Evolutionary conservation across 2,797 vertebrate genomes (phyloP).

Genomic region (Sebastiscus tertius): DNA sequence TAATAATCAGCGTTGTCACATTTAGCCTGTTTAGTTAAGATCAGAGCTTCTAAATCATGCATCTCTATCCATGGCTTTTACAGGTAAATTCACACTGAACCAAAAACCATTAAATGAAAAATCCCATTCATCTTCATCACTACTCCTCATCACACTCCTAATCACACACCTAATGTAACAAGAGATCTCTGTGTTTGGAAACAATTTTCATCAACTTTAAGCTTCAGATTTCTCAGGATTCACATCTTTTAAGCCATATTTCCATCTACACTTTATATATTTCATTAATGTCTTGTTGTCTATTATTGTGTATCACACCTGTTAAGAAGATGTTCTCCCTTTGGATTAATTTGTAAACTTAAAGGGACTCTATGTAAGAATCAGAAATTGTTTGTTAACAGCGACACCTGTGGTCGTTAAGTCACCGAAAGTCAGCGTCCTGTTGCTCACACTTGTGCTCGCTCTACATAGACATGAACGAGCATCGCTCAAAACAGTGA

Average conservation of each 20-base stretch:
- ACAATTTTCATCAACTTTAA: not conserved
- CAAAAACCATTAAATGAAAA: not conserved
- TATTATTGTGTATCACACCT: not conserved
- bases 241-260: too few relatives aligned
- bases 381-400: too few relatives aligned
- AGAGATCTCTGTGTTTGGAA: not conserved
- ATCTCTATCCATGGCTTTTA: not conserved
- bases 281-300: not conserved
- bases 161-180: not conserved
- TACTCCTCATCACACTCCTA: not conserved
- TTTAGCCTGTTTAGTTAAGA: not conserved
- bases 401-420: too few relatives aligned
- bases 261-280: not conserved
- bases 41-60: not conserved
- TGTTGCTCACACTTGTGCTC: too few relatives aligned
- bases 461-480: too few relatives aligned
- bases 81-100: not conserved
- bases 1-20: not conserved
- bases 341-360: not conserved
- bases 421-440: too few relatives aligned
- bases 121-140: not conserved
- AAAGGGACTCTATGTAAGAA: not conserved
- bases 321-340: not conserved
- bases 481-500: too few relatives aligned
- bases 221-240: not conserved